Evolutionary conservation across 2,888 invertebrate species (phyloP).

Genomic region (Ichneumoninae sp.): DNA sequence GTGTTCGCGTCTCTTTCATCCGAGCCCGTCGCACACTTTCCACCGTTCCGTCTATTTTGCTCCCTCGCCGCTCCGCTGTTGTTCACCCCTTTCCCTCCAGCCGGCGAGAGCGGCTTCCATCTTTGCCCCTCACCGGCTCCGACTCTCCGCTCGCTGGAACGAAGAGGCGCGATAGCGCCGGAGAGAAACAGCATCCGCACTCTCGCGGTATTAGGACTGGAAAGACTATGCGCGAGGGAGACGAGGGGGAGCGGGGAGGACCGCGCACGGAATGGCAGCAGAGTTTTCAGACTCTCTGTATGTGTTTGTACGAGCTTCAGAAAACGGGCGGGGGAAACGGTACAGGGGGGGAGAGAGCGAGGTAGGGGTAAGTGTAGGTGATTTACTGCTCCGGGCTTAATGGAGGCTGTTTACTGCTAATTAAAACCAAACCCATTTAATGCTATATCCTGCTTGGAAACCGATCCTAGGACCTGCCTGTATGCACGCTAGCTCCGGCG

Average conservation of each 20-base stretch:
- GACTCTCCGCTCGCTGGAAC: conserved; percentile 31
- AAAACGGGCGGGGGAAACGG: conserved; percentile 57
- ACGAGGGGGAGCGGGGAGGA: conserved; percentile 27
- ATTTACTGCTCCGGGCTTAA: conserved; percentile 82
- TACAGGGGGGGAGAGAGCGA: conserved; percentile 46
- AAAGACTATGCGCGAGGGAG: conserved; percentile 63
- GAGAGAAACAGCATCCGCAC: conserved; percentile 25
- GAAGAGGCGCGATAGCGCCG: conserved; percentile 36
- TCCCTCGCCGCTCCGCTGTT: conserved; percentile 46
- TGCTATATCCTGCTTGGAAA: conserved; percentile 74
- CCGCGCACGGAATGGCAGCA: conserved; percentile 54
- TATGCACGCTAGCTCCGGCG: conserved; percentile 18
- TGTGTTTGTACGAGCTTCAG: conserved; percentile 37
- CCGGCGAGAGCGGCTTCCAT: conserved; percentile 30
- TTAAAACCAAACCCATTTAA: conserved; percentile 82
- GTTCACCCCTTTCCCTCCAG: conserved; percentile 55
- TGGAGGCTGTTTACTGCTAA: conserved; percentile 84
- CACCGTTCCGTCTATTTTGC: conserved; percentile 62
- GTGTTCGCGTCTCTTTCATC: conserved; percentile 61
- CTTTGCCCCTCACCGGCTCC: conserved; percentile 9
- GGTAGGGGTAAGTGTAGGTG: conserved; percentile 80
- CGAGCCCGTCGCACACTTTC: conserved; percentile 50
- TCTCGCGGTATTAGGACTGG: conserved; percentile 62
- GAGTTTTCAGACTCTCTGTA: conserved; percentile 64
- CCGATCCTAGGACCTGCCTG: conserved; percentile 70